A percentile compares a stretch with the other conserved stretches of the same genome.
These are phyloP conservation scores for Aurelia sp. DNA, from an alignment of 30 jellyfish, hydroid and myxozoan species.

Conservation along the genomic window DNA sequence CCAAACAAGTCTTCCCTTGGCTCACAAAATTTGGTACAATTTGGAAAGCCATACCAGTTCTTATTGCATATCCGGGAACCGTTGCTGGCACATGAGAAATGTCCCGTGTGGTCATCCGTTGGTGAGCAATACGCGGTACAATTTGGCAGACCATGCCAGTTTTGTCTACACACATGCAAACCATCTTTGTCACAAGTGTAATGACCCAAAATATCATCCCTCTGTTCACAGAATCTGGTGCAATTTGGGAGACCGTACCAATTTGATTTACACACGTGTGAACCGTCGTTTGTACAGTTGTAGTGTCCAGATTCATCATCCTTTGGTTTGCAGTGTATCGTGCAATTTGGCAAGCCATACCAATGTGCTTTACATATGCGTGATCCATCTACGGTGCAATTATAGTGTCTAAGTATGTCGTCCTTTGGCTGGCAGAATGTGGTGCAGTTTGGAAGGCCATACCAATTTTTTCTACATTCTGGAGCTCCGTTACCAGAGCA, in stretches of 20 bases:
- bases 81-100: conserved; percentile 19
- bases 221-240: conserved; percentile 21
- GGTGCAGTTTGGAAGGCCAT: not conserved
- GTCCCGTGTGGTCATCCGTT: conserved; percentile 42
- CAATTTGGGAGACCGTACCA: too few relatives aligned
- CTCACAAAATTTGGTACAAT: conserved; percentile 26
- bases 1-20: conserved; percentile 29
- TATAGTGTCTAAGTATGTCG: too few relatives aligned
- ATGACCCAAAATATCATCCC: conserved; percentile 21
- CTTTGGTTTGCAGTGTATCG: too few relatives aligned
- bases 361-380: too few relatives aligned
- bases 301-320: too few relatives aligned
- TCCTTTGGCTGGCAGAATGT: too few relatives aligned
- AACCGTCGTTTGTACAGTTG: too few relatives aligned
- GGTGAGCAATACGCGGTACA: conserved; percentile 56
- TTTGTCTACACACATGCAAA: conserved; percentile 14
- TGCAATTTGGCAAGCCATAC: too few relatives aligned
- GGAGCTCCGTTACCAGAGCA: conserved; percentile 41
- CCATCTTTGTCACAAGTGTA: conserved; percentile 39
- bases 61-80: conserved; percentile 40
- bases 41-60: conserved; percentile 40
- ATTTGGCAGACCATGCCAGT: conserved; percentile 38
- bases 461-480: conserved; percentile 50
- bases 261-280: too few relatives aligned
- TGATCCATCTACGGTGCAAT: too few relatives aligned